Percentiles rank a stretch among this genome's conserved stretches.
phyloP scores from a whole-genome alignment of 2,113 vertebrate genomes.

The Cebus imitator region DNA sequence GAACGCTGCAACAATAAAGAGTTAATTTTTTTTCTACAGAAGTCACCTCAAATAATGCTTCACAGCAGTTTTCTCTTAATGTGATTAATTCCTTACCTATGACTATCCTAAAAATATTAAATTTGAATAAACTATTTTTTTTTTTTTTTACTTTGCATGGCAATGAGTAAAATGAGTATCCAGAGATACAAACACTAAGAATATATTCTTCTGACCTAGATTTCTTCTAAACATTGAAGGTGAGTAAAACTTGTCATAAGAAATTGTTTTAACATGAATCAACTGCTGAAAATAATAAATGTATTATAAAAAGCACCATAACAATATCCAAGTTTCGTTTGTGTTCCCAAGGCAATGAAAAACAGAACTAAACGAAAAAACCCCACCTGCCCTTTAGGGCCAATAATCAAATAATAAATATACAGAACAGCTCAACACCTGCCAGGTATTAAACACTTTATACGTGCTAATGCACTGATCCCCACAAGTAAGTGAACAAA shows the following conservation, averaged over 20 bases:
- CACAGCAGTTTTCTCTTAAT: background rate
- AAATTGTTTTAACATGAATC: background rate
- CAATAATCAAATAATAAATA: background rate
- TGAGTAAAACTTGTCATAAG: conserved; percentile 1
- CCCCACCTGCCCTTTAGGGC: background rate
- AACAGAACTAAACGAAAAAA: background rate
- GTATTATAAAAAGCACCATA: background rate
- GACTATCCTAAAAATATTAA: background rate
- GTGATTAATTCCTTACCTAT: background rate
- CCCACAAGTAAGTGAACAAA: background rate
- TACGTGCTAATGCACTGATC: background rate
- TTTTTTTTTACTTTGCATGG: background rate
- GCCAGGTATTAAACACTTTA: background rate
- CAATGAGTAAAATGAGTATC: background rate
- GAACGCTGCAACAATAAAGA: conserved; percentile 86
- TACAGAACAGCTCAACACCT: background rate
- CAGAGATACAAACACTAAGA: background rate
- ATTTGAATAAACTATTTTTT: background rate
- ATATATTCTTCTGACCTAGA: background rate
- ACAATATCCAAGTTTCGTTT: background rate
- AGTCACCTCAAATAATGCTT: background rate
- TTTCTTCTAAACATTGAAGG: background rate
- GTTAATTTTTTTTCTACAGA: background rate
- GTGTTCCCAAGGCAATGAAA: background rate
- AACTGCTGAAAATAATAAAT: background rate